A percentile compares a stretch with the other conserved stretches of the same genome.
Conservation (phyloP, 2,888 invertebrate species). For the Pristionchus fissidentatus region DNA sequence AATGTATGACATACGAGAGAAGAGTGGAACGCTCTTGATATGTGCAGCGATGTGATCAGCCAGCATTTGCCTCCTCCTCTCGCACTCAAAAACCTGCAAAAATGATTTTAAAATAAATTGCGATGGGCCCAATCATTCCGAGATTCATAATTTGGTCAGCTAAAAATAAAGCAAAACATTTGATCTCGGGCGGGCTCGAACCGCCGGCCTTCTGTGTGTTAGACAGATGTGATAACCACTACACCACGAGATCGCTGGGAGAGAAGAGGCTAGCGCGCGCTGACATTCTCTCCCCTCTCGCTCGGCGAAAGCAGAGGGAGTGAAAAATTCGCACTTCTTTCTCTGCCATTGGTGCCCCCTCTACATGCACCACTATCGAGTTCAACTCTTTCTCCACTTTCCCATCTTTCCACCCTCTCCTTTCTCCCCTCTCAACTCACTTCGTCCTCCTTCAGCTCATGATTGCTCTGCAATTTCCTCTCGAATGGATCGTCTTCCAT, state of each 20-base stretch:
- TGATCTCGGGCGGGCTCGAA: conserved; percentile 73
- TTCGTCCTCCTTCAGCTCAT: conserved; percentile 93
- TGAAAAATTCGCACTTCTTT: neutral
- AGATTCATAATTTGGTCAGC: neutral
- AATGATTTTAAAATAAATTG: neutral
- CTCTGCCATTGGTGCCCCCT: neutral
- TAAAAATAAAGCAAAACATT: conserved; percentile 27
- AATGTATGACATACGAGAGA: conserved; percentile 79
- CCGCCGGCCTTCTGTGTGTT: conserved; percentile 74
- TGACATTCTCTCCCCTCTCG: neutral
- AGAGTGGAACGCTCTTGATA: conserved; percentile 85
- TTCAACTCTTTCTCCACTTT: too few relatives aligned
- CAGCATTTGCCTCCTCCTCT: conserved; percentile 89
- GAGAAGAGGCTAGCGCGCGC: conserved; percentile 1
- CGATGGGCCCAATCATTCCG: neutral
- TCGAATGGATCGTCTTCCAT: conserved; percentile 98
- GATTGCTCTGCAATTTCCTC: conserved; percentile 87
- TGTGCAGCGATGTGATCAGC: conserved; percentile 89
- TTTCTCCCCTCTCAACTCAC: conserved; percentile 37
- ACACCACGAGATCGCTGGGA: conserved; percentile 66
- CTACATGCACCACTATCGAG: neutral
- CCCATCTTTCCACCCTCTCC: neutral
- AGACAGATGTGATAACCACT: conserved; percentile 74
- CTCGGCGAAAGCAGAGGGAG: neutral
- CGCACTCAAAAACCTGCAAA: conserved; percentile 86